Conservation (phyloP, 1,140 invertebrate genomes). For the Cepaea nemoralis region DNA sequence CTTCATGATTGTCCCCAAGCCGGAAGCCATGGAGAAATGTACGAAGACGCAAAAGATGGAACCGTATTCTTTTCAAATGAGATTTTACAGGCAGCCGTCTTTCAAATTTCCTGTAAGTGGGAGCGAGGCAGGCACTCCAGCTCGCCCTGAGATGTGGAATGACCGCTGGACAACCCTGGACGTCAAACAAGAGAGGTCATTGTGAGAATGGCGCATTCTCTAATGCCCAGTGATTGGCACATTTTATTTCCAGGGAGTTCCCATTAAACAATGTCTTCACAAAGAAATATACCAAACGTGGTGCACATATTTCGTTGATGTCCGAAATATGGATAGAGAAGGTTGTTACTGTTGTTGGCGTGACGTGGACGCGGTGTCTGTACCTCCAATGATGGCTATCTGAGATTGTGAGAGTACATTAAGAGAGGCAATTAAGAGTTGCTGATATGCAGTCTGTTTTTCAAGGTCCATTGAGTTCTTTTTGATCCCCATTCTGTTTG, state of each 20-base stretch:
- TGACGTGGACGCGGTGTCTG: no score
- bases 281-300: no score
- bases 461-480: no score
- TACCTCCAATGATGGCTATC: no score
- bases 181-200: background rate
- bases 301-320: no score
- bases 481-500: no score
- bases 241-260: background rate
- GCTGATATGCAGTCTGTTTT: no score
- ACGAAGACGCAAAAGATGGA: background rate
- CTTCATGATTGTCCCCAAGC: background rate
- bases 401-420: no score
- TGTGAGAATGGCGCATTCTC: background rate
- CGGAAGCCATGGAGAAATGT: background rate
- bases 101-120: background rate
- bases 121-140: background rate
- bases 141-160: background rate
- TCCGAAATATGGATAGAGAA: no score
- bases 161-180: background rate
- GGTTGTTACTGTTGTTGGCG: no score
- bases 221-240: background rate
- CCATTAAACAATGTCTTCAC: no score
- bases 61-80: background rate
- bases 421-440: no score
- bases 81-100: background rate